Base-by-base conservation (phyloP, 2,113 vertebrate genomes). In the Crotalus helleri region DNA sequence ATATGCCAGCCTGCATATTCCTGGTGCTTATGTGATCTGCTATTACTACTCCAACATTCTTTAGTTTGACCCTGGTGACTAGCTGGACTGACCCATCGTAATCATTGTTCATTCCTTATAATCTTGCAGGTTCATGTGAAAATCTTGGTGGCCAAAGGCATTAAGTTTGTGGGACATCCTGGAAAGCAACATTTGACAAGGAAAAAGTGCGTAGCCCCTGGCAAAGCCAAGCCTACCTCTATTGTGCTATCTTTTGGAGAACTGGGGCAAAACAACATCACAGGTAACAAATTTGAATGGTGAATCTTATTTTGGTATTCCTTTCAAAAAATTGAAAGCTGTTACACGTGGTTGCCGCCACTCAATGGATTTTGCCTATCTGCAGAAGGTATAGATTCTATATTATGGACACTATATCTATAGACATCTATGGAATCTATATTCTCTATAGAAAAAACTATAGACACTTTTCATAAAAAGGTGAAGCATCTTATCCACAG, bases 111-210 rank as follows among this genome's bases (percentile, higher is more conserved):
- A 19, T 81, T 81, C 33, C 69, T 19, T 81, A 21, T 33, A 21
- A 81, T 87, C 93, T n/a, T 53, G 1, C 97, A 99, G 99, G 99
- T 99, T 90, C 98, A 99, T 0, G 96, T 99, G 94, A 99, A 98
- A 97, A 98, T 99, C 92, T 98, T 98, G 0, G 97, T 99, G 94
- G 98, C 98, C 64, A 98, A 98, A 96, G 98, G 99, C 74, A 98
- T 99, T 39, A 98, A 98, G 95, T 98, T 99, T 96, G 98, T 99
- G 8, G 98, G 99, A 54, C 98, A 99, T 92, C 98, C 98, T 26
- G 98, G 98, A 94, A 98, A 98, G 87, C 98, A 98, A 59, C 98
- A 99, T 88, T 97, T 99, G 93, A 99, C 98, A 91, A 98, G 98
- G 90, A 99, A 98, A 97, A 98, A 98, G 55, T 99, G 99, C 21